These are phyloP conservation scores for Ptilonorhynchus violaceus DNA, from an alignment of 2,113 vertebrate genomes.

Conservation along the genomic window DNA sequence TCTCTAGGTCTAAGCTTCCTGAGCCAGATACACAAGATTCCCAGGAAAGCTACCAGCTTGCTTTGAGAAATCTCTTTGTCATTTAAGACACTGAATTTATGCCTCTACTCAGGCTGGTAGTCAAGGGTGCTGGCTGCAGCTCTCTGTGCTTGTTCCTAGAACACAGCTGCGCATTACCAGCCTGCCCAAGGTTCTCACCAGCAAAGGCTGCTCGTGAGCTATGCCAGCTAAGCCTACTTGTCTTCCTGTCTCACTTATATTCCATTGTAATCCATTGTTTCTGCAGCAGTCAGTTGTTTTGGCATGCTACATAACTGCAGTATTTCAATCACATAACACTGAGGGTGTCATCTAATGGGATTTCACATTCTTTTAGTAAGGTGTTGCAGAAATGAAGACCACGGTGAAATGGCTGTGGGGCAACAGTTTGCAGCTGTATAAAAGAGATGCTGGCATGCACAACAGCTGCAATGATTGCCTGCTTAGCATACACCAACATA, in stretches of 20 bases:
- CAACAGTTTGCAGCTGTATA: not conserved
- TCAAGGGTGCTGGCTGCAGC: not conserved
- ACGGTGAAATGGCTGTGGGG: not conserved
- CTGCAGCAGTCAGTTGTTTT: not conserved
- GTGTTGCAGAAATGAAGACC: not conserved
- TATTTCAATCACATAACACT: not conserved
- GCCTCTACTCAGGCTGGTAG: not conserved
- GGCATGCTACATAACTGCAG: not conserved
- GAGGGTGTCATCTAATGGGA: not conserved
- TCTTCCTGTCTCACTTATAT: not conserved
- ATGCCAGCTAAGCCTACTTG: not conserved
- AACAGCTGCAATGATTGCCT: not conserved
- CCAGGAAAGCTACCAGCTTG: not conserved
- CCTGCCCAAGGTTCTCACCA: not conserved
- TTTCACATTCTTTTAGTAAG: not conserved
- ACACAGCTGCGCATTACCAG: not conserved
- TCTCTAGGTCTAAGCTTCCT: not conserved
- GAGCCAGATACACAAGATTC: not conserved
- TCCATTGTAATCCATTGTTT: not conserved
- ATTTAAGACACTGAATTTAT: not conserved
- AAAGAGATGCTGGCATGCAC: not conserved
- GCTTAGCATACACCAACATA: not conserved
- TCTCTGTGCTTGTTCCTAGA: not conserved
- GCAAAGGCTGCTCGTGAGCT: not conserved
- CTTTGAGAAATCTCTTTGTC: not conserved